phyloP scores from a whole-genome alignment of 2,797 vertebrate genomes.

The Alauda arvensis region DNA sequence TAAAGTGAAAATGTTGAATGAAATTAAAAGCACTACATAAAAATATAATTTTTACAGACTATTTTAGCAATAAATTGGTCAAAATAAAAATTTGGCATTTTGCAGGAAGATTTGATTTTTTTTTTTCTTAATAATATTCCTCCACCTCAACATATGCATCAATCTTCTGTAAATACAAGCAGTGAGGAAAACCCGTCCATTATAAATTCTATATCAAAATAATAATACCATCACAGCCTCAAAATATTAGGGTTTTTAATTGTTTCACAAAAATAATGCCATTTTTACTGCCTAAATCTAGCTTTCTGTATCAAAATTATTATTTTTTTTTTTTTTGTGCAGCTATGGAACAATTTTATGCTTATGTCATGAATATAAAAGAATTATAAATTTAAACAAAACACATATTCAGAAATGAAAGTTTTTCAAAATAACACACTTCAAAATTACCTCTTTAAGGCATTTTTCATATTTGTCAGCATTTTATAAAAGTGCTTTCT shows the following conservation, averaged over 20 bases:
- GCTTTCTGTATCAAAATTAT: background rate
- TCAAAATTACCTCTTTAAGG: background rate
- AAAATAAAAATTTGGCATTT: background rate
- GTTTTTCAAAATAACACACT: background rate
- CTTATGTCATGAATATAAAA: background rate
- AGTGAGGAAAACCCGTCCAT: background rate
- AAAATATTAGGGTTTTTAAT: background rate
- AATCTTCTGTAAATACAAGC: background rate
- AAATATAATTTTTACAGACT: background rate
- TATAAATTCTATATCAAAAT: background rate
- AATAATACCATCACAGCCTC: background rate
- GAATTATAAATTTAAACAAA: background rate
- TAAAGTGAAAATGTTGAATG: background rate
- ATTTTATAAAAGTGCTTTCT: background rate
- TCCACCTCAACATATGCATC: fast-evolving
- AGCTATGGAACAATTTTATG: background rate
- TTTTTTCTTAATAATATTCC: background rate
- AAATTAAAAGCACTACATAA: background rate
- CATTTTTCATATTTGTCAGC: background rate
- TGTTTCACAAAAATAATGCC: background rate
- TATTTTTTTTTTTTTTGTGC: background rate
- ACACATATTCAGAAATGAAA: background rate
- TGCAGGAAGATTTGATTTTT: background rate
- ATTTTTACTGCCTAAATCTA: background rate
- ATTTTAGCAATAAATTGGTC: background rate